phyloP scores from a whole-genome alignment of 1,140 invertebrate genomes.

The Bombus ignitus region DNA sequence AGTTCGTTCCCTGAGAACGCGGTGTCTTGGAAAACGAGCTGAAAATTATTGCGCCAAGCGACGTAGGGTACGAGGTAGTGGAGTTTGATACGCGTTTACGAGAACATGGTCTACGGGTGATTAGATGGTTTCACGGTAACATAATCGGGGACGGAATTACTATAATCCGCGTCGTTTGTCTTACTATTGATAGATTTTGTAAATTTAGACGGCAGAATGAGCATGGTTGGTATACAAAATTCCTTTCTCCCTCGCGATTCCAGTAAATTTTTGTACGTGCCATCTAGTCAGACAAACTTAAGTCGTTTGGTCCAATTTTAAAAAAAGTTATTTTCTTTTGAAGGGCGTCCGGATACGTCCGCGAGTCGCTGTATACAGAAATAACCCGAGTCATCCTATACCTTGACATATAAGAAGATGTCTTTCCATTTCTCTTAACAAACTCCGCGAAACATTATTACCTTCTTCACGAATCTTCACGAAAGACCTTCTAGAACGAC shows the following conservation, averaged over 20 bases:
- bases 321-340: too few species aligned
- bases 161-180: background rate
- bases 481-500: background rate
- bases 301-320: too few species aligned
- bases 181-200: background rate
- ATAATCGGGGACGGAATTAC: background rate
- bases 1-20: background rate
- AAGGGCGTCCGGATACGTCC: too few species aligned
- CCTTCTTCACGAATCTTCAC: background rate
- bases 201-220: background rate
- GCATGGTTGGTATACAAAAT: too few species aligned
- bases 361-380: too few species aligned
- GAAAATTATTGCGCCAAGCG: constrained; percentile 14
- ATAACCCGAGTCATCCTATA: too few species aligned
- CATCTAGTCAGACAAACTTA: too few species aligned
- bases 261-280: too few species aligned
- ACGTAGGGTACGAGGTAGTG: background rate
- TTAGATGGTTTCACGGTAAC: background rate
- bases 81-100: background rate
- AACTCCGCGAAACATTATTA: background rate
- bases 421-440: too few species aligned
- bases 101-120: background rate
- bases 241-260: too few species aligned
- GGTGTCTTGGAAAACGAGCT: background rate
- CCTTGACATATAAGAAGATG: too few species aligned